These are phyloP conservation scores for Isichthys henryi DNA, from an alignment of 2,113 vertebrate species.

Conservation along the genomic window DNA sequence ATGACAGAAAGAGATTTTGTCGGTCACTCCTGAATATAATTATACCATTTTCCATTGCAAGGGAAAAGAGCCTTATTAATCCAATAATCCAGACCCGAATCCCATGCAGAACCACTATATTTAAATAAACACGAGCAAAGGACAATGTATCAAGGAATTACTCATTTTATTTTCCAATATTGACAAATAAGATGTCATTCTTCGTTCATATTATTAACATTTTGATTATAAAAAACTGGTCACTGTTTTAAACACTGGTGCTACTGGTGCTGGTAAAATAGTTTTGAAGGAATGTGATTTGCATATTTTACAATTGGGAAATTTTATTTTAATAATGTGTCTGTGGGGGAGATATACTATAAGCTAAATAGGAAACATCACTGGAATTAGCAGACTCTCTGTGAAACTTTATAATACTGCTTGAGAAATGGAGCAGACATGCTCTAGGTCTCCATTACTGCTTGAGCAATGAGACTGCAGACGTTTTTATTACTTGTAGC, in stretches of 20 bases:
- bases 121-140: not conserved
- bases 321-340: not conserved
- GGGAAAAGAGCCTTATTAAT: not conserved
- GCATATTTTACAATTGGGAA: not conserved
- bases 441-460: not conserved
- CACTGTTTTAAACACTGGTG: not conserved
- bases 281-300: not conserved
- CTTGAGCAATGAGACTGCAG: not conserved
- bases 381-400: not conserved
- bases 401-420: not conserved
- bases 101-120: not conserved
- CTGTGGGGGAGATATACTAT: not conserved
- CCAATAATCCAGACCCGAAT: not conserved
- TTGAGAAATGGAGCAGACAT: not conserved
- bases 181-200: not conserved
- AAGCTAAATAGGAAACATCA: not conserved
- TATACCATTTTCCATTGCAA: not conserved
- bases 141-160: not conserved
- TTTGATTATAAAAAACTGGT: not conserved
- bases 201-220: not conserved
- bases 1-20: not conserved
- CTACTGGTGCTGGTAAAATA: not conserved
- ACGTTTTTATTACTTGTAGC: not conserved
- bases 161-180: not conserved
- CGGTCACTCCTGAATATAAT: not conserved